These are phyloP conservation scores for human DNA, from an alignment of 2,113 vertebrate species.

Conservation along the genomic window DNA sequence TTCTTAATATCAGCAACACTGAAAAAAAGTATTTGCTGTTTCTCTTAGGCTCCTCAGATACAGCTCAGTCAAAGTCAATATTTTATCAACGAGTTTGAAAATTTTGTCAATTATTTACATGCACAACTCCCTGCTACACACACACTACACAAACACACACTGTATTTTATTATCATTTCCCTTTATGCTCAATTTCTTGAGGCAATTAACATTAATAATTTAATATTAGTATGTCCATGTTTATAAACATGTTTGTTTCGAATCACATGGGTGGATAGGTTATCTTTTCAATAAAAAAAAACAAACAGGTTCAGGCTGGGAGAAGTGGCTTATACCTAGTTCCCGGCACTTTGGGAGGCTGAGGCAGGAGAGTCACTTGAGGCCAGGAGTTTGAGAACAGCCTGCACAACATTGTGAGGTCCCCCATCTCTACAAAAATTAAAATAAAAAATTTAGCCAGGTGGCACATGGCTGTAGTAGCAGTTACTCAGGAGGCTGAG, in stretches of 20 bases:
- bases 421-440: too few relatives aligned
- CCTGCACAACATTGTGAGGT: too few relatives aligned
- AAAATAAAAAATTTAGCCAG: too few relatives aligned
- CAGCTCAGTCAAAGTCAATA: background rate
- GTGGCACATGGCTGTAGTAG: too few relatives aligned
- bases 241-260: background rate
- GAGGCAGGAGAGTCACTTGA: too few relatives aligned
- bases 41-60: background rate
- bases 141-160: background rate
- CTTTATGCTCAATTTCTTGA: background rate
- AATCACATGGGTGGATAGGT: background rate
- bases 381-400: too few relatives aligned
- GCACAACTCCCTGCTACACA: background rate
- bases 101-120: background rate
- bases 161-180: background rate
- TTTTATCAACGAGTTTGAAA: background rate
- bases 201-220: background rate
- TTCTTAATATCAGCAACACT: background rate
- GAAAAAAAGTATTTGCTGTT: background rate
- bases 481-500: too few relatives aligned
- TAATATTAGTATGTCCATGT: background rate
- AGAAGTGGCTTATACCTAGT: too few relatives aligned
- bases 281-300: background rate
- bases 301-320: background rate
- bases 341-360: too few relatives aligned